Evolutionary conservation across 2,888 invertebrate genomes (phyloP).

Genomic region (Drosophila fulvimacula): DNA sequence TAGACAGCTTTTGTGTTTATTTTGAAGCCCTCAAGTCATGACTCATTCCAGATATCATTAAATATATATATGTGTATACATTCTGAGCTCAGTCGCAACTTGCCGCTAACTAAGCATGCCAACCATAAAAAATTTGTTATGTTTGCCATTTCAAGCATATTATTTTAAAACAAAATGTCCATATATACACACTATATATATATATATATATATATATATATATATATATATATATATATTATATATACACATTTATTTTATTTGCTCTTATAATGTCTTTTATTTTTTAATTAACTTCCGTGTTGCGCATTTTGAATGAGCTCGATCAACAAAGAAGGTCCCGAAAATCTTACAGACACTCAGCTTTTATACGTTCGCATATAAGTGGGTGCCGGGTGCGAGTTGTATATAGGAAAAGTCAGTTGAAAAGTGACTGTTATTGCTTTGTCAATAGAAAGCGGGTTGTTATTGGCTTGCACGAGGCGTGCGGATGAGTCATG

Average conservation of each 20-base stretch:
- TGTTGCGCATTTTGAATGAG: slow-evolving; percentile 65
- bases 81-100: slow-evolving; percentile 24
- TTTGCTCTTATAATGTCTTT: slow-evolving; percentile 54
- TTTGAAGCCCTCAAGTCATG: slow-evolving; percentile 32
- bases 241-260: no score
- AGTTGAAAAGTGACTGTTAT: slow-evolving; percentile 19
- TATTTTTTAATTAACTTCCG: slow-evolving; percentile 74
- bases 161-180: slow-evolving; percentile 21
- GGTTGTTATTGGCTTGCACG: slow-evolving; percentile 32
- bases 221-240: neutral
- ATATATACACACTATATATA: slow-evolving; percentile 15
- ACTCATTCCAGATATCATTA: slow-evolving; percentile 39
- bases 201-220: neutral
- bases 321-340: slow-evolving; percentile 34
- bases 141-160: slow-evolving; percentile 48
- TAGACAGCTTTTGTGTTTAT: neutral
- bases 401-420: slow-evolving; percentile 34
- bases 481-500: slow-evolving; percentile 38
- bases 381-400: slow-evolving; percentile 11
- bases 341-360: slow-evolving; percentile 31
- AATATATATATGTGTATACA: slow-evolving; percentile 24
- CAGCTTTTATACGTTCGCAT: neutral
- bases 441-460: slow-evolving; percentile 63
- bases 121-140: slow-evolving; percentile 52
- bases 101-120: slow-evolving; percentile 42